Evolutionary conservation across 2,797 vertebrate genomes (phyloP).

Genomic region (Capromys pilorides): DNA sequence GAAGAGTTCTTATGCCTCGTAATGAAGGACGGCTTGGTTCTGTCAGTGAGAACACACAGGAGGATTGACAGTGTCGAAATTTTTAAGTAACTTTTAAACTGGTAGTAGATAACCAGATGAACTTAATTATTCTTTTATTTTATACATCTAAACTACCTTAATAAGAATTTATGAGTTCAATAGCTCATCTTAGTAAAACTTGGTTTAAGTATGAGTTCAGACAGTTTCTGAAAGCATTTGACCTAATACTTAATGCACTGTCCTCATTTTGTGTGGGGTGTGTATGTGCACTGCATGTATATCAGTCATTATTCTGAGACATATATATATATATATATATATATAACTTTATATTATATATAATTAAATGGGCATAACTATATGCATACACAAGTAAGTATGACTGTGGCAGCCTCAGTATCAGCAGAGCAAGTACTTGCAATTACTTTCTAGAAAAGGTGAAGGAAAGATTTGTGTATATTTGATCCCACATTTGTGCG

Average conservation of each 20-base stretch:
- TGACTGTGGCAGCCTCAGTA: not conserved
- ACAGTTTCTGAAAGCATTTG: constrained; percentile 6
- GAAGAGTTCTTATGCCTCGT: not conserved
- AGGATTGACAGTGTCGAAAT: not conserved
- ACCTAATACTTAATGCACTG: not conserved
- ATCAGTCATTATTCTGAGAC: not conserved
- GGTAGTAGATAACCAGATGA: not conserved
- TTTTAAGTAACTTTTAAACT: constrained; percentile 14
- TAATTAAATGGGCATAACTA: not conserved
- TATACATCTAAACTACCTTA: not conserved
- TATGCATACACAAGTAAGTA: not conserved
- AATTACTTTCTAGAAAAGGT: not conserved
- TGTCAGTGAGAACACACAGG: not conserved
- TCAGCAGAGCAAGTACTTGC: not conserved
- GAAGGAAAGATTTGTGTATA: not conserved
- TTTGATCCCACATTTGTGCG: not conserved
- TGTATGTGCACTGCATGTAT: too few species aligned
- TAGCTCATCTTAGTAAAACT: constrained; percentile 21
- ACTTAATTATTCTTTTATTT: not conserved
- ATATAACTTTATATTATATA: not conserved
- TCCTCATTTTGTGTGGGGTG: not conserved
- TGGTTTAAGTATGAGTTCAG: not conserved
- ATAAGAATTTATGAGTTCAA: not conserved
- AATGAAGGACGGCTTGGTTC: not conserved
- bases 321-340: not conserved